Base-by-base conservation (phyloP, 2,113 vertebrate species). In the Neodon shergylaensis region DNA sequence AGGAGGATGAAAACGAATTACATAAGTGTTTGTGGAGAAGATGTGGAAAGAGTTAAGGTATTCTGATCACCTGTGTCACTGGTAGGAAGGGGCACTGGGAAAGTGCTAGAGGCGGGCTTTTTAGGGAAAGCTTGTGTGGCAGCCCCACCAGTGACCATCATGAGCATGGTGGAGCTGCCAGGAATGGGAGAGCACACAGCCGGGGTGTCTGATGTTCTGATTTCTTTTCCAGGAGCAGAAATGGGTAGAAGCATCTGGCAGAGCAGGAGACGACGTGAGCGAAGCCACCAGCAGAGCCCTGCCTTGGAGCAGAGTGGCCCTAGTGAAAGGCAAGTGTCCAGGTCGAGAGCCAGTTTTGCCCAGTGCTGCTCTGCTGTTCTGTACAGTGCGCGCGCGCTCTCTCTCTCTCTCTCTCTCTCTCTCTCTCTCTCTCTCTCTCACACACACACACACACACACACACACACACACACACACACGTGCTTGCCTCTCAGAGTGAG, bases 231-330 rank as follows among this genome's bases (percentile, higher is more conserved):
- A n/a, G 42, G 61, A 93, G 36, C 31, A 54, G 94, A 66, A 88
- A 99, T 99, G 99, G 98, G 97, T 96, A 99, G 98, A 95, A 98
- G 92, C 95, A 97, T 82, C 92, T 97, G 98, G 97, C 95, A 96
- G 63, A 96, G 98, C 92, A 98, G 95, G 95, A 98, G 96, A 73
- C 95, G 95, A 76, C 95, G 17, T 24, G 98, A 97, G 39, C 98
- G 98, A 96, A 96, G 97, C 44, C 73, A 88, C 63, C 91, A 73
- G n/a, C 95, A 88, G 83, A 52, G 22, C 47, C 70, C 79, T 3
- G 79, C 97, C 97, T 74, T 88, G 88, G 92, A 97, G 31, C 96
- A 94, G 16, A 16, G 26, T 24, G 82, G n/a, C 85, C 42, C 19
- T 39, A 92, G 97, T 0, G 97, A 98, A 95, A 98, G 99, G 99